A percentile compares a stretch with the other conserved stretches of the same genome.
Conservation (phyloP, 2,797 vertebrate species). For the Nothura maculosa region DNA sequence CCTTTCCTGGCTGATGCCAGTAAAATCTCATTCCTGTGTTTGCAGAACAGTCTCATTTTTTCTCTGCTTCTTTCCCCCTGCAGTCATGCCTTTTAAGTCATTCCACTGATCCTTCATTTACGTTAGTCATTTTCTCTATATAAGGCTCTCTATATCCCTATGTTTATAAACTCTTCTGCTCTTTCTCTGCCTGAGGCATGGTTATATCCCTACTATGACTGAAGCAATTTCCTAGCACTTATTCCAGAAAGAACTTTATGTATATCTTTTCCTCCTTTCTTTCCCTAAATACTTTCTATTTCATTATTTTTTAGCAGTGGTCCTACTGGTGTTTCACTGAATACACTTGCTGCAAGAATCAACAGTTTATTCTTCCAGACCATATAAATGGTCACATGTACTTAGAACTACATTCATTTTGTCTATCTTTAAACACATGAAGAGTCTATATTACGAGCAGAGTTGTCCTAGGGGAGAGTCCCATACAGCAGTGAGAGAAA, state of each 20-base stretch:
- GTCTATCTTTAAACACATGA: not conserved
- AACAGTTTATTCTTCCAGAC: not conserved
- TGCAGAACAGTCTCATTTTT: not conserved
- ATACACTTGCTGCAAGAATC: not conserved
- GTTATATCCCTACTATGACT: not conserved
- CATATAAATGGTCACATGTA: not conserved
- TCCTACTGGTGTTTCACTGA: not conserved
- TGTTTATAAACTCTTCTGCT: not conserved
- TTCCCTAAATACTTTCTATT: not conserved
- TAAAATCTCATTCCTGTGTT: not conserved
- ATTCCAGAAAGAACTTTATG: not conserved
- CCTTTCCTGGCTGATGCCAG: not conserved
- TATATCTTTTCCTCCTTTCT: not conserved
- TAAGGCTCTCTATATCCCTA: not conserved
- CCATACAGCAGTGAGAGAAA: not conserved
- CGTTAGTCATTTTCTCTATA: not conserved
- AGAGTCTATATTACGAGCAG: not conserved
- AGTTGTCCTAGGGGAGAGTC: not conserved
- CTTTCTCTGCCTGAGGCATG: not conserved
- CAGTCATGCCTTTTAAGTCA: not conserved
- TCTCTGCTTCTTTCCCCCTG: not conserved
- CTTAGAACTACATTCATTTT: not conserved
- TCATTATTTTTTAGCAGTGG: fast-evolving
- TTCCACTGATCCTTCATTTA: not conserved
- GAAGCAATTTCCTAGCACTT: not conserved